Conservation (phyloP, 2,797 vertebrate species). For the Simalia tracyae region DNA sequence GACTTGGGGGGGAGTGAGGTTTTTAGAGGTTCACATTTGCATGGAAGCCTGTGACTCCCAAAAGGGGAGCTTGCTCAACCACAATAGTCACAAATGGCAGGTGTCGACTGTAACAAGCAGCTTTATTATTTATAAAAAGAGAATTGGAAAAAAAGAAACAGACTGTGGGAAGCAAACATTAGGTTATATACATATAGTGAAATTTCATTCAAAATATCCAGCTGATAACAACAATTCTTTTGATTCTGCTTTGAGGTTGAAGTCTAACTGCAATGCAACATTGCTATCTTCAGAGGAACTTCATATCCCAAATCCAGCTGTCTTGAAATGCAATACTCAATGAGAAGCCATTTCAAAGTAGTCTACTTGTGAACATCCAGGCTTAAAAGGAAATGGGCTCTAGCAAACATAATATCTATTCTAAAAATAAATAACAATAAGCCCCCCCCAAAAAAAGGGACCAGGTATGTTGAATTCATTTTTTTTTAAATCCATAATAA, state of each 20-base stretch:
- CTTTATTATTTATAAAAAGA: not conserved
- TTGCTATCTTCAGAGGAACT: not conserved
- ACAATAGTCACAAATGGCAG: no score
- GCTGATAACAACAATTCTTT: not conserved
- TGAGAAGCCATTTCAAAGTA: no score
- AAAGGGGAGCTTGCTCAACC: no score
- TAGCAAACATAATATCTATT: not conserved
- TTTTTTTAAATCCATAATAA: not conserved
- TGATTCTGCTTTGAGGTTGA: not conserved
- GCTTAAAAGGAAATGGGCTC: not conserved
- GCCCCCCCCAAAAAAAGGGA: not conserved
- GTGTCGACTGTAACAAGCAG: no score
- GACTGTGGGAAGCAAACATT: not conserved
- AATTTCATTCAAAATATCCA: not conserved
- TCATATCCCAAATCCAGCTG: not conserved
- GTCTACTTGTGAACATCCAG: not conserved
- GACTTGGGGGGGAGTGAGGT: no score
- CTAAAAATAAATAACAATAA: not conserved
- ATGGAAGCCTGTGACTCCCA: no score
- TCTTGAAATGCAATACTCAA: not conserved
- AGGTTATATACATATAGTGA: not conserved
- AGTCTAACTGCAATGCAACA: no score
- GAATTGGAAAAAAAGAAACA: not conserved
- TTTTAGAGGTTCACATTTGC: no score
- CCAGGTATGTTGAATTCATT: not conserved